Evolutionary conservation across 2,113 vertebrate species (phyloP), one percentile per base, ranked within the genome.

Genomic region (Gadus chalcogrammus): DNA sequence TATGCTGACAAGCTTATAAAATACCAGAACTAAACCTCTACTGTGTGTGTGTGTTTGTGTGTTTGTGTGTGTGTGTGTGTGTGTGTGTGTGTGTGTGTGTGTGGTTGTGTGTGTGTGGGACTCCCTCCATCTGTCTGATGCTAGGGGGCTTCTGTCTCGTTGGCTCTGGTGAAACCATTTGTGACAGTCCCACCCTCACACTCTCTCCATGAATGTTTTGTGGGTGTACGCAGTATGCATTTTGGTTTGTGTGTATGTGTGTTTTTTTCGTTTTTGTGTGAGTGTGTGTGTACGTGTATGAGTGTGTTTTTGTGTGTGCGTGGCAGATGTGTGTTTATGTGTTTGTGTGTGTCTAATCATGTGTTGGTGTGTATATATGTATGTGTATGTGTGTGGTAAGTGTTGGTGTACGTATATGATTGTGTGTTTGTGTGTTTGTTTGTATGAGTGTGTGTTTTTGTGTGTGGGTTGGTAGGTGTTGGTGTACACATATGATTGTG

Each of bases 101-200:
- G 24, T 42, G 62, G 58, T 53, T 73, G 58, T 67, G 27, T 67
- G 66, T 56, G 66, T 56, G 27, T 22, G 63, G 64, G 62, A 38
- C 4, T 52, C 59, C 31, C 70, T 81, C 77, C 77, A 81, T 83
- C 80, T 84, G 85, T 42, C 67, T 70, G 61, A 67, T 77, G 74
- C 53, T 65, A 48, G 75, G 67, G 85, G 70, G 67, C 64, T 78
- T 63, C 61, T 70, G 78, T 78, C 82, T 81, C 82, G 68, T 81
- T 24, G 13, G n/a, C 63, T 72, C 63, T 62, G 58, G 68, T 48
- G 48, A n/a, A 17, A 48, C 66, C 72, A 75, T 22, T 70, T 73
- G 70, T 76, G 72, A 71, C 27, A 61, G 67, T 69, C 62, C 35
- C 61, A 64, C 71, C 62, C 27, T 7, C 15, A 65, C 24, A 18